A percentile compares a stretch with the other conserved stretches of the same genome.
These are phyloP conservation scores for Drosophila novamexicana DNA, from an alignment of 1,140 invertebrate genomes.

Conservation along the genomic window DNA sequence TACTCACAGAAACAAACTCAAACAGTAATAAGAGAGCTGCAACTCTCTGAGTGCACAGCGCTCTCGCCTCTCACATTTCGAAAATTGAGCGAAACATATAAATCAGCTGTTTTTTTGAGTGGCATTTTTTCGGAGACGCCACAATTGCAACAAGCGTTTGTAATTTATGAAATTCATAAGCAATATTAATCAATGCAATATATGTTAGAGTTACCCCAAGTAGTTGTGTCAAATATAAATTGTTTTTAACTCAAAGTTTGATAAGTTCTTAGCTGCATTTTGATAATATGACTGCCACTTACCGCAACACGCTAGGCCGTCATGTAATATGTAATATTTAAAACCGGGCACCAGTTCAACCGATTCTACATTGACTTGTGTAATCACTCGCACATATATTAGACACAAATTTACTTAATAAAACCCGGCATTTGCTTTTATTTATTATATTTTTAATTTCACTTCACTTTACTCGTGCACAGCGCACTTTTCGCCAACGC, in stretches of 20 bases:
- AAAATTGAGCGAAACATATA: constrained; percentile 11
- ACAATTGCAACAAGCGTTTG: constrained; percentile 22
- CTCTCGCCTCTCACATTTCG: constrained; percentile 22
- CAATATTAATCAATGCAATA: background rate
- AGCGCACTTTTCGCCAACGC: constrained; percentile 76
- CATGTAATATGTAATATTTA: background rate
- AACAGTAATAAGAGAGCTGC: background rate
- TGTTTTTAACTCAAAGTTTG: too few relatives aligned
- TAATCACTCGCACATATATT: background rate
- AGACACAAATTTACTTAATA: background rate
- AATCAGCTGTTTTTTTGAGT: constrained; percentile 51
- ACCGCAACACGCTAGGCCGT: constrained; percentile 4
- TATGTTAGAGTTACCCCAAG: background rate
- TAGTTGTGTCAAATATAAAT: background rate
- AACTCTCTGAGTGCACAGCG: constrained; percentile 10
- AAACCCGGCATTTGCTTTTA: background rate
- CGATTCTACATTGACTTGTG: too few relatives aligned
- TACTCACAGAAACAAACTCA: constrained; percentile 21
- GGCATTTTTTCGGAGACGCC: constrained; percentile 19
- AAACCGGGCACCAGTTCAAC: background rate
- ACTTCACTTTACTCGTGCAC: constrained; percentile 35
- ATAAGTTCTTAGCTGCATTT: too few relatives aligned
- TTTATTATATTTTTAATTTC: constrained; percentile 4
- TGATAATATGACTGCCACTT: background rate
- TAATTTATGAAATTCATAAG: background rate